Conservation (phyloP, 2,888 invertebrate genomes). For the Melieria omissa region DNA sequence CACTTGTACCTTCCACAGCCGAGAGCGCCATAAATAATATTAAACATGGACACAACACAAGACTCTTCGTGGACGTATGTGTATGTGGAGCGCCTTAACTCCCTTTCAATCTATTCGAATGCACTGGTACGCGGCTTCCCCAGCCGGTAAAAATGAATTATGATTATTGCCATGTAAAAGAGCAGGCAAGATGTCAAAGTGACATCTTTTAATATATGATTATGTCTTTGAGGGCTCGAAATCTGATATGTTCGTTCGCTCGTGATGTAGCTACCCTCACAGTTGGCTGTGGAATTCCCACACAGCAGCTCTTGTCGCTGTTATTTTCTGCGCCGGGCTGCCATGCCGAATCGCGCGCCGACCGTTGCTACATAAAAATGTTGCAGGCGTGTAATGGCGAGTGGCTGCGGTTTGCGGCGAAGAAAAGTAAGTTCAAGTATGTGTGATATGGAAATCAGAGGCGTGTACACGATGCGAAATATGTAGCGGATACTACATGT, state of each 20-base stretch:
- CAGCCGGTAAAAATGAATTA: slow-evolving; percentile 64
- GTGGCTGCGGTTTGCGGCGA: slow-evolving; percentile 18
- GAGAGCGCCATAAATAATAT: slow-evolving; percentile 44
- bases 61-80: not conserved
- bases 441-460: slow-evolving; percentile 22
- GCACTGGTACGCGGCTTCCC: slow-evolving; percentile 11
- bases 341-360: slow-evolving; percentile 21
- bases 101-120: slow-evolving; percentile 27
- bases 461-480: slow-evolving; percentile 24
- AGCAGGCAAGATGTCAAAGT: slow-evolving; percentile 67
- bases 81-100: slow-evolving; percentile 14
- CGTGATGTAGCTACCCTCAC: slow-evolving; percentile 42
- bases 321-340: slow-evolving; percentile 6
- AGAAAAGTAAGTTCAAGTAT: slow-evolving; percentile 20
- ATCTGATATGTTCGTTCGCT: slow-evolving; percentile 62
- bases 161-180: slow-evolving; percentile 67
- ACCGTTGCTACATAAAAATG: slow-evolving; percentile 16
- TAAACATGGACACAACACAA: slow-evolving; percentile 39
- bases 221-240: slow-evolving; percentile 66
- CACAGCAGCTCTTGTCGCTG: slow-evolving; percentile 39
- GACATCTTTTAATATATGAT: slow-evolving; percentile 68
- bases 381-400: not conserved
- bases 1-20: slow-evolving; percentile 47
- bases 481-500: slow-evolving; percentile 22
- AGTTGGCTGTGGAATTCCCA: slow-evolving; percentile 45